Conservation (phyloP, 2,888 invertebrate species). For the Xestia rhomboidea region DNA sequence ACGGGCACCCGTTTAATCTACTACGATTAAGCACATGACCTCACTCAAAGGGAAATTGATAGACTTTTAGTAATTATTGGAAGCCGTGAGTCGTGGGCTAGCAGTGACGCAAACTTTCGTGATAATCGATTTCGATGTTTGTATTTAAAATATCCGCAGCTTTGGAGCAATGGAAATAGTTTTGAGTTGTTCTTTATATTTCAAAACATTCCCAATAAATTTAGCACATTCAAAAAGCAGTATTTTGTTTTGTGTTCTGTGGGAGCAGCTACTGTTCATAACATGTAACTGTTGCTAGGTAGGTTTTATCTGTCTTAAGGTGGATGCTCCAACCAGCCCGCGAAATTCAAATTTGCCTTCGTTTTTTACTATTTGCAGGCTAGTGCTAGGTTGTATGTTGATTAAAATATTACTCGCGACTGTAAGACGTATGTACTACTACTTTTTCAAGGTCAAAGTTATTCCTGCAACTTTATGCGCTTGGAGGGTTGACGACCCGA, state of each 20-base stretch:
- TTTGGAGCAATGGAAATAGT: background rate
- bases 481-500: too few species aligned
- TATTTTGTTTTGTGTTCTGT: background rate
- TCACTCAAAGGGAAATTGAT: slow-evolving; percentile 69
- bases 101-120: slow-evolving; percentile 3
- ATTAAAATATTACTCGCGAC: too few species aligned
- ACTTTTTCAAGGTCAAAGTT: too few species aligned
- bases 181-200: background rate
- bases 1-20: slow-evolving; percentile 73
- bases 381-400: too few species aligned
- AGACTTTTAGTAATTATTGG: slow-evolving; percentile 66
- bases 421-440: too few species aligned
- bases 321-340: too few species aligned
- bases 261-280: background rate
- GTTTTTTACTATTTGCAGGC: too few species aligned
- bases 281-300: background rate
- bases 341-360: too few species aligned
- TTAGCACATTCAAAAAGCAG: background rate
- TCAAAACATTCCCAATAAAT: background rate
- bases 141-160: slow-evolving; percentile 1
- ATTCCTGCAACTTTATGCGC: too few species aligned
- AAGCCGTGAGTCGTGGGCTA: slow-evolving; percentile 42
- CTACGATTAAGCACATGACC: slow-evolving; percentile 74
- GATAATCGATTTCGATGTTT: slow-evolving; percentile 8
- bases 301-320: background rate